Evolutionary conservation across 2,888 invertebrate species (phyloP), one percentile per base, ranked within the genome.

Genomic region (Rhagonycha fulva): DNA sequence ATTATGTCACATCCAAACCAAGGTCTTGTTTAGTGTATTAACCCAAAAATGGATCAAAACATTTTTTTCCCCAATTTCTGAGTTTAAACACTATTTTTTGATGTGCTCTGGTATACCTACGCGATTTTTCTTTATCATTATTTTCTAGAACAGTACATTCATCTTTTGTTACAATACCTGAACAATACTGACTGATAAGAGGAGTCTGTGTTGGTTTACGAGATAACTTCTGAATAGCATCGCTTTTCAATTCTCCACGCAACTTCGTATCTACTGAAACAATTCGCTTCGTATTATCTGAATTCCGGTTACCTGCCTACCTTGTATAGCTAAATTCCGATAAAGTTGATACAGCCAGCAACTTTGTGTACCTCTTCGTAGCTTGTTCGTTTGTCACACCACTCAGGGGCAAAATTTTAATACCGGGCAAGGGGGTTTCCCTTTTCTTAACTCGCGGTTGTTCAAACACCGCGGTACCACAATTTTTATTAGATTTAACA

Each of bases 251-350:
- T 47, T 47, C 47, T 47, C 47, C 47, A 47, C 9, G 47, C n/a
- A 47, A 47, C 32, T 47, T 47, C n/a, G 32, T 47, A n/a, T 19
- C 19, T 19, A 4, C 7, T n/a, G 7, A n/a, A 47, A 47, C 47
- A 47, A 47, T 47, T n/a, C n/a, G 5, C n/a, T n/a, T 47, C 47
- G n/a, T 47, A 47, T 47, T 12, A n/a, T 47, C 47, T 47, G 1
- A 47, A 47, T n/a, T 47, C 47, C 47, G 47, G n/a, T 47, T 70
- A 66, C 14, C 26, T 74, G 69, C 74, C 74, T 74, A 74, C 74
- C 74, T 74, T 70, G 68, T 69, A 30, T 74, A 74, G 26, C 74
- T 69, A 60, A 62, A 74, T 30, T 74, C 24, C 9, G 74, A 74
- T 28, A 74, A 62, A 24, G 74, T 63, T n/a, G 74, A 74, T 24